Conservation (phyloP, 2,888 invertebrate species). For the Eristalis intricaria region DNA sequence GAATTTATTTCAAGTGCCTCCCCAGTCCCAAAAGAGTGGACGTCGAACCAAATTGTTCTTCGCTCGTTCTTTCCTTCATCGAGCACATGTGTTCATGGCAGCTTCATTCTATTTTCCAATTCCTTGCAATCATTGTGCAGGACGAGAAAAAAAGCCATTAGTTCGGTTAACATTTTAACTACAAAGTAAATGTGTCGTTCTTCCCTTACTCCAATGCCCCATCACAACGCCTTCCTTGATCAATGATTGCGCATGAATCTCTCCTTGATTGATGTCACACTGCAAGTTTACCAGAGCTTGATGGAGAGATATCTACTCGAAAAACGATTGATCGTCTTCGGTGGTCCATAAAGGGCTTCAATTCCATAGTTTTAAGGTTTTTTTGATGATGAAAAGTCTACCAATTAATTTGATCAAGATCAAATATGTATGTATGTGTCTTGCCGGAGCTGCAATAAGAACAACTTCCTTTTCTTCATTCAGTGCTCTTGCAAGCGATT, state of each 20-base stretch:
- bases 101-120: not conserved
- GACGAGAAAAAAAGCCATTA: too few species aligned
- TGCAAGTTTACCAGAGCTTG: conserved; percentile 65
- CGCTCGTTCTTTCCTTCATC: too few species aligned
- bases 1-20: too few species aligned
- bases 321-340: conserved; percentile 61
- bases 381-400: too few species aligned
- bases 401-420: conserved; percentile 67
- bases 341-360: conserved; percentile 67
- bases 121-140: not conserved
- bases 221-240: conserved; percentile 29
- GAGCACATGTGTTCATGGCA: too few species aligned
- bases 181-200: conserved; percentile 20
- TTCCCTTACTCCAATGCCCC: conserved; percentile 3
- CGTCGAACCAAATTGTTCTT: too few species aligned
- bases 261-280: conserved; percentile 64
- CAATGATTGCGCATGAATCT: conserved; percentile 57
- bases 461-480: conserved; percentile 67
- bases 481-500: conserved; percentile 66
- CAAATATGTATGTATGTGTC: too few species aligned
- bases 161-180: not conserved
- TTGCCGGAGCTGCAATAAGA: conserved; percentile 55
- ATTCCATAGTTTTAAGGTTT: too few species aligned
- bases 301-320: conserved; percentile 65
- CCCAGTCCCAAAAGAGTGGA: too few species aligned